phyloP scores from a whole-genome alignment of 1,140 invertebrate genomes.

The Aphis gossypii region DNA sequence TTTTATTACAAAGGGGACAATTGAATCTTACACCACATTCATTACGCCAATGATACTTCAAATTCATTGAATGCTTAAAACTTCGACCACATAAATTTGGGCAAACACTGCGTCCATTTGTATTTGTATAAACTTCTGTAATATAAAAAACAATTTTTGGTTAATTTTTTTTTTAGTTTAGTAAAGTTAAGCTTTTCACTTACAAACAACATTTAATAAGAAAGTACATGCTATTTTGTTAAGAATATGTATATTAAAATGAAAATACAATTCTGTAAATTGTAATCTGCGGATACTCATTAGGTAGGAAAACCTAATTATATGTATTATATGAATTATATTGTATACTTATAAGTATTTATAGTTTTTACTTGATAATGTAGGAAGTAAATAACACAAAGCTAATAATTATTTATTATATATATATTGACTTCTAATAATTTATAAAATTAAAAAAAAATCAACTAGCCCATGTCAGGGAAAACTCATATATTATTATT shows the following conservation, averaged over 20 bases:
- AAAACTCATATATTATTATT: too few species aligned
- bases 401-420: too few species aligned
- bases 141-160: background rate
- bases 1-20: conserved; percentile 60
- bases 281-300: background rate
- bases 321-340: too few species aligned
- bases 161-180: background rate
- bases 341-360: background rate
- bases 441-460: too few species aligned
- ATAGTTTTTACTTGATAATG: background rate
- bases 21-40: conserved; percentile 61
- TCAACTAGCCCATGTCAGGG: too few species aligned
- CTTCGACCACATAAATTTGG: conserved; percentile 65
- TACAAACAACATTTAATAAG: background rate
- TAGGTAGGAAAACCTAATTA: too few species aligned
- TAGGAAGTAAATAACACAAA: background rate
- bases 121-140: background rate
- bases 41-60: conserved; percentile 60
- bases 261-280: background rate
- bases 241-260: background rate
- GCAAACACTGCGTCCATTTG: conserved; percentile 29
- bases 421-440: too few species aligned
- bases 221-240: background rate
- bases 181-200: background rate
- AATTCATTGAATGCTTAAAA: conserved; percentile 55